Base-by-base conservation (phyloP, 2,888 invertebrate genomes). In the Leucophora obtusa region DNA sequence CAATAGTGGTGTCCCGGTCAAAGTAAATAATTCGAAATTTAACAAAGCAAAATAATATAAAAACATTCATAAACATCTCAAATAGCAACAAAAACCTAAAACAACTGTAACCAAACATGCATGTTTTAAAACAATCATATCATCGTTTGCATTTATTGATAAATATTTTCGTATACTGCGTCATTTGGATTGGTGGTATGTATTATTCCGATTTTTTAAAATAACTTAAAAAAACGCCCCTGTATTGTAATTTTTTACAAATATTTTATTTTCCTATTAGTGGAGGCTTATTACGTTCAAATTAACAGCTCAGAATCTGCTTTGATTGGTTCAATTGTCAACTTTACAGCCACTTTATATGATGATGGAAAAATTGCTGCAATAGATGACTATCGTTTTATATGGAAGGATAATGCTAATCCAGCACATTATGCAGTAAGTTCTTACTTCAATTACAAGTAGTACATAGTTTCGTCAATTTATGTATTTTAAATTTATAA, bases 311-410 rank as follows among this genome's bases (percentile, higher is more conserved):
- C 94, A 89, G 93, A 94, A 9, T 94, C 94, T 59, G 93, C 93
- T n/a, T 93, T 96, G 15, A 90, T 93, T 69, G 96, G 96, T 21
- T 94, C 94, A 5, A 93, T 92, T 66, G 92, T 96, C 53, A 93
- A 93, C 82, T 94, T 96, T 86, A 92, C 86, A 21, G 90, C 88
- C 10, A 87, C 84, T 14, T 81, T 90, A 6, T 87, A 85, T 56
- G 84, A 89, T 65, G 85, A 83, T 47, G 84, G 82, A 0, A 83
- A 82, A 63, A 79, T 87, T 24, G 87, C 89, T 14, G 78, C 91
- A 60, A 86, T 85, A 5, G 92, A 91, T 17, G 86, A 84, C 0
- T 95, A 92, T 90, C 89, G 86, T 38, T 94, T 91, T 86, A 83
- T 70, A 5, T 96, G 94, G 92, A 87, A 85, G 75, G 95, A 95